These are phyloP conservation scores for Brachymystax lenok DNA, from an alignment of 2,797 vertebrate genomes.

Conservation along the genomic window DNA sequence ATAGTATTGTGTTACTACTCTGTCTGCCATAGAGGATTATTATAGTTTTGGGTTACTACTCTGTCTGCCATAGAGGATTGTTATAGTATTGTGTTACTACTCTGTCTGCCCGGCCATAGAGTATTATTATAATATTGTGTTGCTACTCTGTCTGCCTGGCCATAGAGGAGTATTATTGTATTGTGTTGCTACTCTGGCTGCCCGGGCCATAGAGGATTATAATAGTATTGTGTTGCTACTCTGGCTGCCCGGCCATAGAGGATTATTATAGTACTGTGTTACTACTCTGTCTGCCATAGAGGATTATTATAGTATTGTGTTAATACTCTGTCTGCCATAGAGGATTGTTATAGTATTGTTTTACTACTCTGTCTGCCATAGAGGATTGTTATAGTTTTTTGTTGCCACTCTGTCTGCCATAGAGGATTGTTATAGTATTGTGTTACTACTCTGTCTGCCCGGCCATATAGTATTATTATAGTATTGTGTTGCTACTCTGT, in stretches of 20 bases:
- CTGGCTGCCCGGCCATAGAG: not conserved
- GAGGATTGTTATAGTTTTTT: not conserved
- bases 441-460: no score
- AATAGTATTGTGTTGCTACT: no score
- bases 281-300: not conserved
- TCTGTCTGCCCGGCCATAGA: not conserved
- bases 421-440: not conserved
- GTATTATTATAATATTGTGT: no score
- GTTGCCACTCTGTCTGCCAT: no score
- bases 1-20: no score
- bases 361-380: no score
- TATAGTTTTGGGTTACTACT: no score
- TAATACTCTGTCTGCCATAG: no score
- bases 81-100: no score
- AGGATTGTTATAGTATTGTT: not conserved
- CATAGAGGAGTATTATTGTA: not conserved
- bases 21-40: not conserved
- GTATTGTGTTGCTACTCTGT: no score
- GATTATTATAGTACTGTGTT: not conserved
- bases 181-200: no score
- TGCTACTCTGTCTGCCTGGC: no score
- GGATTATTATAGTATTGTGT: not conserved
- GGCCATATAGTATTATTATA: not conserved
- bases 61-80: not conserved
- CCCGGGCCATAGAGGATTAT: not conserved